These are phyloP conservation scores for Ridgeia piscesae DNA, from an alignment of 1,140 invertebrate species.

Conservation along the genomic window DNA sequence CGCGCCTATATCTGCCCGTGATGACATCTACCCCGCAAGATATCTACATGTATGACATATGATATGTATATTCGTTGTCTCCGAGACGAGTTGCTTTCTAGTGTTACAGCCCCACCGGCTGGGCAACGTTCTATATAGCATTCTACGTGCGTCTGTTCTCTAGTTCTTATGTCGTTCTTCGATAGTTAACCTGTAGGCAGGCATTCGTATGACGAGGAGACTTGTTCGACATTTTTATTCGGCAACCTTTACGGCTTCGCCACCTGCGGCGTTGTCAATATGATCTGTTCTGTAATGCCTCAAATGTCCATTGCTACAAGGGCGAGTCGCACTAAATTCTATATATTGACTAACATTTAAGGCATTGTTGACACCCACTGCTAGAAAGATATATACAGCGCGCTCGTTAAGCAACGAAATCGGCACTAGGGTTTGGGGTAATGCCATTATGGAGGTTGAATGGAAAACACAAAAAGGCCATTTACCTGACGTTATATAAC, in stretches of 20 bases:
- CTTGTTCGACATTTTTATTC: not conserved
- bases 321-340: not conserved
- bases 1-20: not conserved
- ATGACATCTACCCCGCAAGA: not conserved
- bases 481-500: no score
- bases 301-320: not conserved
- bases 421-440: no score
- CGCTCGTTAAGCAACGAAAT: not conserved
- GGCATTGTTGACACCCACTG: not conserved
- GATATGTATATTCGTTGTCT: not conserved
- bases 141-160: not conserved
- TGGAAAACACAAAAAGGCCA: no score
- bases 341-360: not conserved
- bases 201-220: not conserved
- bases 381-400: not conserved
- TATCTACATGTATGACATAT: not conserved
- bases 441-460: not conserved
- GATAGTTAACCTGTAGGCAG: not conserved
- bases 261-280: not conserved
- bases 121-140: not conserved
- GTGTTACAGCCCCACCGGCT: not conserved
- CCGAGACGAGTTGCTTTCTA: not conserved
- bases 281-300: not conserved
- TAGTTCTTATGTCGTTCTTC: not conserved
- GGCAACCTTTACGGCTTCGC: not conserved